These are phyloP conservation scores for Andrena trimmerana DNA, from an alignment of 2,888 invertebrate genomes.

Conservation along the genomic window DNA sequence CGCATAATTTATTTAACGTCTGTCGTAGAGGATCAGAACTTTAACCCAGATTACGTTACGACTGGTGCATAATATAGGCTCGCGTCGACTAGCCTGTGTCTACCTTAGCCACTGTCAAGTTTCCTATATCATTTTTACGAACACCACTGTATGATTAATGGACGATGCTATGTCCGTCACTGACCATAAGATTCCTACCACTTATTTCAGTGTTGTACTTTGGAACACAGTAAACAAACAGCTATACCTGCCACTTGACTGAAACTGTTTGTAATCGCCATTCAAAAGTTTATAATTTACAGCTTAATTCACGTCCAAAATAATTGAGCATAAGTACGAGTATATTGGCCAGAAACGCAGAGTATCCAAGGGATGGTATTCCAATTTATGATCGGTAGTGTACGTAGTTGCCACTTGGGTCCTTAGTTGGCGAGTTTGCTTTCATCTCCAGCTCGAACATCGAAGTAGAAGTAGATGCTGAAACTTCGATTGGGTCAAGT, in stretches of 20 bases:
- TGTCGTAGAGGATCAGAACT: neutral
- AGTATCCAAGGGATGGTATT: neutral
- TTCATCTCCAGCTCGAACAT: conserved; percentile 61
- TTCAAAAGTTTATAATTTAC: neutral
- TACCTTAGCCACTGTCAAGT: neutral
- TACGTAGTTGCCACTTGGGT: conserved; percentile 66
- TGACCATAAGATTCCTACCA: neutral
- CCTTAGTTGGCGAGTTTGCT: conserved; percentile 53
- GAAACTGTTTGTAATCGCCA: neutral
- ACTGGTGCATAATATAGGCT: neutral
- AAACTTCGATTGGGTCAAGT: conserved; percentile 61
- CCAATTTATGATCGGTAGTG: conserved; percentile 18
- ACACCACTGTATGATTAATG: conserved; percentile 4
- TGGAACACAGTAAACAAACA: neutral
- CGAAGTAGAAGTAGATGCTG: conserved; percentile 70
- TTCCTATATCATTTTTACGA: neutral
- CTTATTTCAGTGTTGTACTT: neutral
- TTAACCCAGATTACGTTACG: neutral
- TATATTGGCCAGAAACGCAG: neutral
- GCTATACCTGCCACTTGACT: neutral
- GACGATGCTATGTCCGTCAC: conserved; percentile 2
- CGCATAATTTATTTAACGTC: neutral
- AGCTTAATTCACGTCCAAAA: neutral
- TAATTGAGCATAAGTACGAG: neutral
- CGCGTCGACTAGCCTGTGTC: neutral